Evolutionary conservation across 2,888 invertebrate species (phyloP), one percentile per base, ranked within the genome.

Genomic region (Rhodophaea formosa): DNA sequence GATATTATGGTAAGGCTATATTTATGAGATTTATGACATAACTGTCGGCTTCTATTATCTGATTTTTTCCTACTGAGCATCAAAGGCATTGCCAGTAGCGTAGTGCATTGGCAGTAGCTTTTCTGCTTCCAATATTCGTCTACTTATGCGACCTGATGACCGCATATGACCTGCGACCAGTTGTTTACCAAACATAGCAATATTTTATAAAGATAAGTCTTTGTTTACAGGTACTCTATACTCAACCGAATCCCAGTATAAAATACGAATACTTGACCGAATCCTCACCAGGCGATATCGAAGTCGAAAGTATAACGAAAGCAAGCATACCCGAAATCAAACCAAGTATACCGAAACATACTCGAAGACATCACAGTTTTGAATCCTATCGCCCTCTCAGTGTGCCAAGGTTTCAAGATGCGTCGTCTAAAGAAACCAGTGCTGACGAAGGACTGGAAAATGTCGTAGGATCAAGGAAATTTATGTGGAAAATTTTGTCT

Each of bases 231-330:
- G 93, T 97, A 67, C 93, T 96, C 59, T 96, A 94, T 69, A 95
- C 96, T 68, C 95, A 96, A 79, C 92, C 94, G 51, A 97, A 97
- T 87, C 95, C 96, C 0, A 97, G 96, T n/a, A 95, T 98, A 66
- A 95, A 96, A 79, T 98, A 98, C 79, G 96, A 97, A 77, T 98
- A 97, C 80, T 94, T 96, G 65, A 88, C 97, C 42, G 96, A 97
- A 53, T 91, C 95, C 53, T 79, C 92, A 56, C 78, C 87, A 56
- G 81, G 82, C 63, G 86, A 88, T 53, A 72, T 83, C 59, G 84
- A 85, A 15, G 66, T 85, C 72, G 87, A 86, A 54, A 64, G 73
- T 1, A 65, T 69, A 7, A 76, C 80, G 6, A 76, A 70, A 67
- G 57, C 72, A 1, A 79, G 74, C 52, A 59, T 76, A 57, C 68